These are phyloP conservation scores for Zapornia atra DNA, from an alignment of 2,113 vertebrate genomes.

Conservation along the genomic window DNA sequence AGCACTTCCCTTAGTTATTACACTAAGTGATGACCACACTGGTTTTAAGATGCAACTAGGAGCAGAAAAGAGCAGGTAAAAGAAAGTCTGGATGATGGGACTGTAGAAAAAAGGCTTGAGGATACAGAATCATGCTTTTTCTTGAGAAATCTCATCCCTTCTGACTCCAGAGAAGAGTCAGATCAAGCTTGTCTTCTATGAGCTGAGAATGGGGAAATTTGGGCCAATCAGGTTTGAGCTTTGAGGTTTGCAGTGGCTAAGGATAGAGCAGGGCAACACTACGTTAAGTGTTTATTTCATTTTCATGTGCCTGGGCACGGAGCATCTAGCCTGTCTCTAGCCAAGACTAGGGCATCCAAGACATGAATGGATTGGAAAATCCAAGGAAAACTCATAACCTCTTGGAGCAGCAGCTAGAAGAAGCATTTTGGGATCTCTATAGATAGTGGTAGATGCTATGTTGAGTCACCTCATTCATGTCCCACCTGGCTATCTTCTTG, in stretches of 20 bases:
- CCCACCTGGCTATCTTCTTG: not conserved
- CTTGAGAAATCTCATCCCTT: not conserved
- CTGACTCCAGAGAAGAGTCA: not conserved
- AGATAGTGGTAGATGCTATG: fast-evolving
- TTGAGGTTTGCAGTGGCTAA: not conserved
- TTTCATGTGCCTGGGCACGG: not conserved
- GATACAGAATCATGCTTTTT: not conserved
- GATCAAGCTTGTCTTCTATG: not conserved
- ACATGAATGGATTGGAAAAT: not conserved
- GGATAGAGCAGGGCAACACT: not conserved
- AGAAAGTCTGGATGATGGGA: not conserved
- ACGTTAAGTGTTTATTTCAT: not conserved
- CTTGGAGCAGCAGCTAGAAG: not conserved
- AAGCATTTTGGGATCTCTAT: not conserved
- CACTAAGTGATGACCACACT: not conserved
- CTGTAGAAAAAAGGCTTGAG: not conserved
- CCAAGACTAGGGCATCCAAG: not conserved
- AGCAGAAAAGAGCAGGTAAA: not conserved
- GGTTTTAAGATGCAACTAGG: not conserved
- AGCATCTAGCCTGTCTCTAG: not conserved
- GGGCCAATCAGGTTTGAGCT: not conserved
- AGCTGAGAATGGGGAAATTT: not conserved
- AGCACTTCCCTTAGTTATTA: not conserved
- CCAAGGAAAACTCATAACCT: not conserved
- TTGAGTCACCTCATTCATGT: not conserved